Conservation (phyloP, 2,797 vertebrate genomes). For the Scolopax rusticola region DNA sequence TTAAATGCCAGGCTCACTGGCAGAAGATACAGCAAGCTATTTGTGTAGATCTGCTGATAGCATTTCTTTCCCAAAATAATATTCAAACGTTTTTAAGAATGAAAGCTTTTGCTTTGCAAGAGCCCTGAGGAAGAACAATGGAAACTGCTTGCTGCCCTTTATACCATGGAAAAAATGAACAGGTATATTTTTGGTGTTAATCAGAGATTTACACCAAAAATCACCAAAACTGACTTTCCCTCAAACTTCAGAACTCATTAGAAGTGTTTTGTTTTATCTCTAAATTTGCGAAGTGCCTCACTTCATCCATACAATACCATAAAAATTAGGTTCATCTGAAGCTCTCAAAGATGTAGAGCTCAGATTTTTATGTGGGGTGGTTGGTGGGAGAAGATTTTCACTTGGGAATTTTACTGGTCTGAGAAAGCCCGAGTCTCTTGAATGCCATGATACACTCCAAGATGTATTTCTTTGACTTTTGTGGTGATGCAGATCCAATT, state of each 20-base stretch:
- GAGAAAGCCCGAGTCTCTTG: background rate
- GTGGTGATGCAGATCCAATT: background rate
- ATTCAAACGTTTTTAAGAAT: background rate
- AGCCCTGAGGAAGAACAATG: background rate
- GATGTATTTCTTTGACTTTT: background rate
- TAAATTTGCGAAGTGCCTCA: background rate
- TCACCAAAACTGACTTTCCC: background rate
- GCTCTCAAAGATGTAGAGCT: background rate
- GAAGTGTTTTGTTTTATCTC: background rate
- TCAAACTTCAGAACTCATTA: background rate
- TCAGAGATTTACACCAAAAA: background rate
- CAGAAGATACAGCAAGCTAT: background rate
- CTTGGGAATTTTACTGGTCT: background rate
- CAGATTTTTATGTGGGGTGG: background rate
- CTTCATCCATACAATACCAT: background rate
- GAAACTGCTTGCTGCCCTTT: background rate
- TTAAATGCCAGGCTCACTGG: background rate
- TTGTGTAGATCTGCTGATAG: background rate
- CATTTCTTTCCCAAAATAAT: constrained; percentile 4
- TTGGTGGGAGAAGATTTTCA: background rate
- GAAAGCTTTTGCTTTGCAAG: background rate
- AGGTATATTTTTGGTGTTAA: background rate
- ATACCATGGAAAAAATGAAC: background rate
- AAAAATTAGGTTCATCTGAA: background rate
- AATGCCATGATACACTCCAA: background rate